Base-by-base conservation (phyloP, 2,797 vertebrate species). In the Phoeniculus purpureus region DNA sequence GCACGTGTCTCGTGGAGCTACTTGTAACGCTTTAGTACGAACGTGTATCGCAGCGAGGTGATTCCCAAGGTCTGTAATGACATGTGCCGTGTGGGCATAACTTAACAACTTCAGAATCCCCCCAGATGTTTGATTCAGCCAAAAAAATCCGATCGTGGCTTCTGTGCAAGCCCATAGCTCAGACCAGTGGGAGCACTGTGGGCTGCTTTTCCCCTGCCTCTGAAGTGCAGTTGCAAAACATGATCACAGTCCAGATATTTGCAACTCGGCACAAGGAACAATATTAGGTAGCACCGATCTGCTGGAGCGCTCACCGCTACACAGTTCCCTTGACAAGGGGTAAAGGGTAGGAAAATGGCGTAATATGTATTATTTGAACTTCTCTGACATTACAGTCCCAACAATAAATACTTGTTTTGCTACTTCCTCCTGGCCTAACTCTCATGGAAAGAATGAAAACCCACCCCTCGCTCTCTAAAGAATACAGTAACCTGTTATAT, bases 1-100 rank as follows among this genome's bases (percentile, higher is more conserved):
- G 84, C 72, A 82, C 92, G 73, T 70, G 85, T 85, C 91, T 95
- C 92, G 75, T 61, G 78, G 64, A 92, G 78, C 92, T 95, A 94
- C 93, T 94, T 95, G 56, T 94, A 95, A 83, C 77, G 90, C 79
- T 94, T 79, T 88, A 93, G 81, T 81, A 75, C 0, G 4, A 87
- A 29, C 71, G 31, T 32, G 61, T 73, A 88, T 91, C 94, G 87
- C 83, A 90, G 74, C 22, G 64, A 93, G 82, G 90, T 92, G 89
- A 94, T 94, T 96, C 94, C 82, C 90, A 85, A 85, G 77, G 93
- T 89, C 86, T 93, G 64, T 52, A 60, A 76, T 34, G 54, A 85
- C 82, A 94, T 45, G 75, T 34, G 90, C 68, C 78, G 73, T 84
- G 50, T 20, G 18, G 78, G 81, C 45, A 71, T 78, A 78, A 62